Conservation (phyloP, 2,113 vertebrate species). For the Seriola quinqueradiata region DNA sequence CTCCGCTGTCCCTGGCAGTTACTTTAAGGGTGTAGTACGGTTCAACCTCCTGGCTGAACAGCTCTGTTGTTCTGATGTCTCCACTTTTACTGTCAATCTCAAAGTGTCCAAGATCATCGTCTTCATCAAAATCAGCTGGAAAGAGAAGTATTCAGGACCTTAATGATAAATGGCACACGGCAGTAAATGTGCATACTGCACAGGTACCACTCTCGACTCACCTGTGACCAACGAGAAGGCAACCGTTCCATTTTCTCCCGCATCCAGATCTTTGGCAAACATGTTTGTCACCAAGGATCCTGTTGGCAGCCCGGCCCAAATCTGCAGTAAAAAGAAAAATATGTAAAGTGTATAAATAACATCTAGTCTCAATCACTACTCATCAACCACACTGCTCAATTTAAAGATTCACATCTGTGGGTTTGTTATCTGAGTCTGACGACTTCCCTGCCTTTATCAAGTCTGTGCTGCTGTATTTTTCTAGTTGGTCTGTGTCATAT, state of each 20-base stretch:
- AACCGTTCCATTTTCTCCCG: slow-evolving; percentile 89
- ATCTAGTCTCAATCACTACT: background rate
- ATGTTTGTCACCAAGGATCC: slow-evolving; percentile 87
- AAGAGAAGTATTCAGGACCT: slow-evolving; percentile 8
- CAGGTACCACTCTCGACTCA: slow-evolving; percentile 57
- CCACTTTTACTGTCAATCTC: slow-evolving; percentile 89
- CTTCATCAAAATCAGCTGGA: slow-evolving; percentile 54
- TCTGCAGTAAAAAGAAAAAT: slow-evolving; percentile 76
- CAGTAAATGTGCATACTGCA: background rate
- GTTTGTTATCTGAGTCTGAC: too few relatives aligned
- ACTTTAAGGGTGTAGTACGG: slow-evolving; percentile 85
- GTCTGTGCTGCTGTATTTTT: too few relatives aligned
- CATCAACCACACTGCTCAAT: background rate
- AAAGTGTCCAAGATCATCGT: slow-evolving; percentile 82
- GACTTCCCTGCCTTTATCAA: too few relatives aligned
- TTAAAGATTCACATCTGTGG: background rate
- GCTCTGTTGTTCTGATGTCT: slow-evolving; percentile 86
- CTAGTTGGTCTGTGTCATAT: too few relatives aligned
- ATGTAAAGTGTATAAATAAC: background rate
- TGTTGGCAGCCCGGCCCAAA: slow-evolving; percentile 87
- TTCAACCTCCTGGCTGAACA: slow-evolving; percentile 77
- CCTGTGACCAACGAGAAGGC: slow-evolving; percentile 87
- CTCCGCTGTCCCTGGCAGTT: slow-evolving; percentile 88
- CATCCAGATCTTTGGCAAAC: slow-evolving; percentile 93
- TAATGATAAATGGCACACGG: background rate